phyloP scores from a whole-genome alignment of 2,888 invertebrate genomes.

The Atethmia centrago region DNA sequence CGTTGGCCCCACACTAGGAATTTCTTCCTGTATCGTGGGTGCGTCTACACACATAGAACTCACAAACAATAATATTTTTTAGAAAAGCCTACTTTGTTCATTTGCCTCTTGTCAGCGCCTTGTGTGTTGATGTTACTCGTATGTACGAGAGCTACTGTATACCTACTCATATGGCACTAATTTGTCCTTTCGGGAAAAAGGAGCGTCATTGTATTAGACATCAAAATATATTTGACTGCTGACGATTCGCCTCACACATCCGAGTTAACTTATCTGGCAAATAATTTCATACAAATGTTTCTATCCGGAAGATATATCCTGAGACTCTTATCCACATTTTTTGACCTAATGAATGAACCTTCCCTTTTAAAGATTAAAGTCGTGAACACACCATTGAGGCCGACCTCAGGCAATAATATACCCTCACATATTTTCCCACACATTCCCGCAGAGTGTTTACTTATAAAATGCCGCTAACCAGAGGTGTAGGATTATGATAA shows the following conservation, averaged over 20 bases:
- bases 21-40: too few relatives aligned
- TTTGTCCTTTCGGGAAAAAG: background rate
- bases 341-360: too few relatives aligned
- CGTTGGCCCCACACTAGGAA: too few relatives aligned
- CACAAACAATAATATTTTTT: too few relatives aligned
- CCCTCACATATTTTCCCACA: conserved; percentile 51
- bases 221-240: background rate
- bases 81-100: too few relatives aligned
- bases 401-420: conserved; percentile 19
- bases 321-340: background rate
- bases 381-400: conserved; percentile 20
- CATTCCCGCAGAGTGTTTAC: conserved; percentile 28
- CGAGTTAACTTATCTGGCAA: background rate
- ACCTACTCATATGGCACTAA: background rate
- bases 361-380: background rate
- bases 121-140: too few relatives aligned
- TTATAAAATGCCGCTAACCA: conserved; percentile 26
- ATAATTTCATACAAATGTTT: too few relatives aligned
- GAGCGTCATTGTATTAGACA: background rate
- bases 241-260: background rate
- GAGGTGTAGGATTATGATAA: conserved; percentile 46
- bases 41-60: too few relatives aligned
- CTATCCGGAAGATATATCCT: background rate
- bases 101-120: too few relatives aligned
- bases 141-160: background rate